Base-by-base conservation (phyloP, 2,888 invertebrate genomes). In the Entomobrya proxima region DNA sequence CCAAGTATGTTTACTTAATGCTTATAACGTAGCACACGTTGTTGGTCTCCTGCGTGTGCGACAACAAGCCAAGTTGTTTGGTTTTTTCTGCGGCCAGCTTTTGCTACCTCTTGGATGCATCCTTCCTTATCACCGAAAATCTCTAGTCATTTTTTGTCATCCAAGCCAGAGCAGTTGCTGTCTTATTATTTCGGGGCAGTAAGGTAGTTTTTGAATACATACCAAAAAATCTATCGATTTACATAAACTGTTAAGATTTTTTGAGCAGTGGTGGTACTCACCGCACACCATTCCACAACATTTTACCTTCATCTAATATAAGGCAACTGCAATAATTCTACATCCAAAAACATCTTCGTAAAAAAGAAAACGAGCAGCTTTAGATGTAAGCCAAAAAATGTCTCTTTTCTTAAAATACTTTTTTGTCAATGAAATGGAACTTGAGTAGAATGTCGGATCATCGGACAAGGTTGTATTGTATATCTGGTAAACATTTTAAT, bases 51-150 rank as follows among this genome's bases (percentile, higher is more conserved):
- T 13, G 32, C 64, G 32, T n/a, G n/a, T n/a, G n/a, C n/a, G 11
- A 44, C 47, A 47, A 15, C 47, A 47, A 13, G n/a, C 7, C 5
- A 13, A 24, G 9, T 67, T 47, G 27, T 44, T 69, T 21, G 37
- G 74, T 44, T 47, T 15, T 13, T 35, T 13, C 47, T 75, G 50
- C 75, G 52, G 50, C n/a, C n/a, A n/a, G n/a, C 52, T 50, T 47
- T 37, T 44, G 35, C 67, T 75, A 32, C 75, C 77, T n/a, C n/a
- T n/a, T 82, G 79, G 83, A 86, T 64, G 75, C 21, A 74, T n/a
- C n/a, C n/a, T n/a, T n/a, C n/a, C n/a, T n/a, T 37, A 67, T 67
- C 67, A 21, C 15, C 37, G 13, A 58, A 58, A 18, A 58, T 58
- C 30, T n/a, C n/a, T 11, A 13, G 30, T 58, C 5, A 58, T 27